Base-by-base conservation (phyloP, 2,113 vertebrate genomes). In the Larimichthys crocea region DNA sequence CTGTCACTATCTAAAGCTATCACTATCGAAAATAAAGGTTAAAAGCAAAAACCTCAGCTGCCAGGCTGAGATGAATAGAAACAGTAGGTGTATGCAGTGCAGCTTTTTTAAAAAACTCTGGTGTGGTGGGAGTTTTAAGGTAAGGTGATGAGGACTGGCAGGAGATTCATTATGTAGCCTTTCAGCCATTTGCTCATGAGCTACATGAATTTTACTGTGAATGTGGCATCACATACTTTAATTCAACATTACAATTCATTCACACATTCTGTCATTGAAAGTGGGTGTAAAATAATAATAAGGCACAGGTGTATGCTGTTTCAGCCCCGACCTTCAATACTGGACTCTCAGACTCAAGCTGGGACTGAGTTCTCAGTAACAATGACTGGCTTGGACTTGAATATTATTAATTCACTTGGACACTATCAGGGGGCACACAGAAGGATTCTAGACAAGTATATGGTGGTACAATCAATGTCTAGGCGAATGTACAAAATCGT, bases 31-130 rank as follows among this genome's bases (percentile, higher is more conserved):
- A 40, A 40, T 40, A 40, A 40, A 40, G 35, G 35, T 40, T 40
- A 40, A 40, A 35, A 40, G 35, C 35, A 8, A 40, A 40, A 40
- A 40, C 35, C 35, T 82, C 65, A 66, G 66, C 75, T 78, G 68
- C 62, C 26, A 52, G 46, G 52, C 60, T 63, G 77, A 83, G 74
- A 85, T 77, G 74, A 90, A 88, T 26, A 67, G 59, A 81, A 88
- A 80, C 74, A 67, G 42, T 80, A 74, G 85, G 56, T 10, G 12
- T 24, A 22, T 15, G 10, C 17, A 67, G 35, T 59, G 29, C 17
- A 50, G 49, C 16, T 65, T 79, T 70, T 49, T 55, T 49, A n/a
- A n/a, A 64, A 52, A 67, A 2, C 5, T 49, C 3, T 26, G 24
- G 35, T 42, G 22, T 44, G 20, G n/a, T 22, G 52, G 60, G 40